A percentile compares a stretch with the other conserved stretches of the same genome.
These are phyloP conservation scores for Babyrousa celebensis DNA, from an alignment of 2,797 vertebrate genomes.

Conservation along the genomic window DNA sequence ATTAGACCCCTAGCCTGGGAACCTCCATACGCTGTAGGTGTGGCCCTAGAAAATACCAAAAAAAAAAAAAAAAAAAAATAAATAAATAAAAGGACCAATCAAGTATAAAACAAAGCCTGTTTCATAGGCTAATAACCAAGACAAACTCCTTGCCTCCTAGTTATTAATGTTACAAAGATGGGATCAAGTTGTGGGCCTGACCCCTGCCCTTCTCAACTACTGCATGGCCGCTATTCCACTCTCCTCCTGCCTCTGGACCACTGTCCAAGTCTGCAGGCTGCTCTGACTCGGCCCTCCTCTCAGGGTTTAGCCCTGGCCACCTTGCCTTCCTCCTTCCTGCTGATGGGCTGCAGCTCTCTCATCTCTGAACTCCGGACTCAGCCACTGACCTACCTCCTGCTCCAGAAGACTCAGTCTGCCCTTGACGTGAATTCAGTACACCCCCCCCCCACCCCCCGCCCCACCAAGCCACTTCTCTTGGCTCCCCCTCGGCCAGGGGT, in stretches of 20 bases:
- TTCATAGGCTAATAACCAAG: background rate
- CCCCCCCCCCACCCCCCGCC: too few species aligned
- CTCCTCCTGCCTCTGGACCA: background rate
- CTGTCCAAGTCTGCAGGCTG: background rate
- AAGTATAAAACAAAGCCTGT: background rate
- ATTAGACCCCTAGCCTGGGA: too few species aligned
- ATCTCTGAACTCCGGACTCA: background rate
- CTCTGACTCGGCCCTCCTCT: background rate
- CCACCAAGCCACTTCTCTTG: background rate
- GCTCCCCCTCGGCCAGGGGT: background rate
- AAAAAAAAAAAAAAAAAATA: background rate
- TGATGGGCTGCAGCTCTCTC: background rate
- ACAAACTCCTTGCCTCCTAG: background rate
- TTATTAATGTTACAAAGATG: background rate
- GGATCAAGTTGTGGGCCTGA: background rate
- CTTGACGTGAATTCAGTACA: too few species aligned
- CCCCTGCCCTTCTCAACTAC: background rate
- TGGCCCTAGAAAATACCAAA: too few species aligned
- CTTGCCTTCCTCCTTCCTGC: background rate
- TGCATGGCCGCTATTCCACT: background rate
- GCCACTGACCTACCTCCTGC: background rate
- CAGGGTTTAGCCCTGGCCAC: fast-evolving
- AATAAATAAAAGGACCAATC: background rate
- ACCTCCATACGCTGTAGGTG: too few species aligned
- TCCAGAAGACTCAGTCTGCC: background rate